Evolutionary conservation across 2,888 invertebrate species (phyloP), one percentile per base, ranked within the genome.

Genomic region (Dichetophora obliterata): DNA sequence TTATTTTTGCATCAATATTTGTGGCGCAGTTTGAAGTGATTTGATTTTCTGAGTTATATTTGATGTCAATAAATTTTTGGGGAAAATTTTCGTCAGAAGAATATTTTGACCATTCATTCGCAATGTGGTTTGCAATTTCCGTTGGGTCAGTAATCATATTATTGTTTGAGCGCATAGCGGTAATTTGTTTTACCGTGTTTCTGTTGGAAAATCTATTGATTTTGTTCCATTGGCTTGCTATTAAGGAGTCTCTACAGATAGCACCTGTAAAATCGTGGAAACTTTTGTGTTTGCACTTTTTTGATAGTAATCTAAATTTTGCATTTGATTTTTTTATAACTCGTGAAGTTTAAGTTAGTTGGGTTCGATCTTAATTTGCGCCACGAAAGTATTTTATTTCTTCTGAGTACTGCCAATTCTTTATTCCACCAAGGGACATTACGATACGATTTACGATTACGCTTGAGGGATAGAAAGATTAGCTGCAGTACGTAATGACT

Each of bases 271-370:
- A 75, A 50, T 75, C 57, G 11, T 34, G 34, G 19, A 76, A 71
- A 22, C 61, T 75, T 5, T 24, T 27, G 27, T 24, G 59, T 43
- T 73, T 77, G n/a, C 22, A 16, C 5, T 48, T 65, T 65, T 74
- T 71, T 24, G 65, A 16, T 24, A 57, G 19, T 43, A 43, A 34
- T 9, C 43, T 11, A 22, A 75, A 75, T 48, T 43, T 22, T 4
- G 75, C 75, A 37, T 75, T 75, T 9, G 27, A 8, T n/a, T 57
- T 75, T 75, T 59, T 75, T 75, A 54, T 31, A 37, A 69, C 4
- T 22, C 14, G 37, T 68, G 6, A 74, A 19, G 65, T 65, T 50
- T 4, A 37, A 8, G 19, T 14, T 24, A 16, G 48, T 24, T n/a
- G 37, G 43, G 22, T 19, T 24, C 2, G 19, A 24, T 31, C 68